Percentiles rank a stretch among this genome's conserved stretches.
Conservation (phyloP, 2,113 vertebrate genomes). For the Brachypteracias leptosomus region DNA sequence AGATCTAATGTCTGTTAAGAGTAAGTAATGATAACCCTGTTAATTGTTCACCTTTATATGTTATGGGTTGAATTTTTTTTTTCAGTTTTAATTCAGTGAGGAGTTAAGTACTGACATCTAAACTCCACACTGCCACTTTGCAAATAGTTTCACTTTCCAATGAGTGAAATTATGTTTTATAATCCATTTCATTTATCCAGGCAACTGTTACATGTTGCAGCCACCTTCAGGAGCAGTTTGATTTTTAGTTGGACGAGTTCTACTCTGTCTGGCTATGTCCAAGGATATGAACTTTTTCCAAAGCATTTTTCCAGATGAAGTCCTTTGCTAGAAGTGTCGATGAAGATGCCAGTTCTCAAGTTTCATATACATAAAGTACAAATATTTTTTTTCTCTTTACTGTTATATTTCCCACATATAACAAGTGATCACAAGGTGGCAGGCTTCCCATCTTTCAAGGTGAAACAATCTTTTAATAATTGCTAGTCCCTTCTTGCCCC, state of each 20-base stretch:
- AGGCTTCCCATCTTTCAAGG: background rate
- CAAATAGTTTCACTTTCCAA: background rate
- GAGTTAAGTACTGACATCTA: background rate
- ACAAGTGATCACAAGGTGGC: slow-evolving; percentile 35
- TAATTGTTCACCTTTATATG: background rate
- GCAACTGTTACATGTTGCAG: background rate
- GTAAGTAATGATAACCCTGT: background rate
- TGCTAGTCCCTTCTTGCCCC: background rate
- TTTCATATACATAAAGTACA: background rate
- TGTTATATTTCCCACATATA: background rate
- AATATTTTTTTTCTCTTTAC: background rate
- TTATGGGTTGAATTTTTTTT: background rate
- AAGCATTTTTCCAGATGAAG: background rate
- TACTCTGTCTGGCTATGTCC: background rate
- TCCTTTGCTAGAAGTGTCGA: background rate
- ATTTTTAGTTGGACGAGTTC: background rate
- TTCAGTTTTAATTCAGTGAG: background rate
- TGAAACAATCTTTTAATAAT: background rate
- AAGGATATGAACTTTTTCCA: background rate
- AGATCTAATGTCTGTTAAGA: background rate
- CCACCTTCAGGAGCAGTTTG: background rate
- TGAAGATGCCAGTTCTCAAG: background rate
- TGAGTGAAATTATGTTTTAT: background rate
- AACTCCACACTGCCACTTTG: background rate
- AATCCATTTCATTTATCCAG: background rate